Evolutionary conservation across 2,113 vertebrate genomes (phyloP), one percentile per base, ranked within the genome.

Genomic region (Barnardius zonarius): DNA sequence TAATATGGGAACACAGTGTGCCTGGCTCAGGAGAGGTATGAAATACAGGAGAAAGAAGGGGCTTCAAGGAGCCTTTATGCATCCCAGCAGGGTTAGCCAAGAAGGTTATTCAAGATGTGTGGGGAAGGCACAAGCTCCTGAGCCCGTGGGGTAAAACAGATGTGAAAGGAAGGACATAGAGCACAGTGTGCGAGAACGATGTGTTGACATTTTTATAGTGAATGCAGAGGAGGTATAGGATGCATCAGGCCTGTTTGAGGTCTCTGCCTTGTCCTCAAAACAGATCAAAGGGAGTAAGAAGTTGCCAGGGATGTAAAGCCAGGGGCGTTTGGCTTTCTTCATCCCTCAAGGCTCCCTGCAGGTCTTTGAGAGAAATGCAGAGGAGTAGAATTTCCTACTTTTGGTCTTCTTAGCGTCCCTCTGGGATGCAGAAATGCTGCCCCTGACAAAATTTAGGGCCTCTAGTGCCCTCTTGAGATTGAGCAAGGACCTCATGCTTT

Each of bases 1-100:
- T 96, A 94, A 96, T 93, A 74, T 37, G 44, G 74, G 90, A 96
- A 96, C 92, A 96, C 19, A 57, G 25, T 81, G 92, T 90, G 37
- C 87, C 86, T 94, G 72, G 83, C 84, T 96, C 86, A 83, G 88
- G 93, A 95, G 92, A 94, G 82, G 70, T 88, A 86, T 83, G 95
- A 96, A 95, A 95, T 79, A 64, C 80, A 84, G 69, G 35, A 92
- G 80, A 35, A 91, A 75, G 69, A 92, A 95, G 39, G 55, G 76
- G 33, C 69, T 93, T 31, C 33, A 66, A 84, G 80, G 33, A 94
- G 62, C 10, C 54, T 95, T 95, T 93, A 84, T 87, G 83, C 5
- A 8, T 88, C 83, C 44, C 86, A 91, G 81, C 69, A 92, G 86
- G 66, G 16, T 79, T 86, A 44, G 63, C 84, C 5, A 3, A 73